phyloP scores from a whole-genome alignment of 2,797 vertebrate species.

The Pseudochaenichthys georgianus region DNA sequence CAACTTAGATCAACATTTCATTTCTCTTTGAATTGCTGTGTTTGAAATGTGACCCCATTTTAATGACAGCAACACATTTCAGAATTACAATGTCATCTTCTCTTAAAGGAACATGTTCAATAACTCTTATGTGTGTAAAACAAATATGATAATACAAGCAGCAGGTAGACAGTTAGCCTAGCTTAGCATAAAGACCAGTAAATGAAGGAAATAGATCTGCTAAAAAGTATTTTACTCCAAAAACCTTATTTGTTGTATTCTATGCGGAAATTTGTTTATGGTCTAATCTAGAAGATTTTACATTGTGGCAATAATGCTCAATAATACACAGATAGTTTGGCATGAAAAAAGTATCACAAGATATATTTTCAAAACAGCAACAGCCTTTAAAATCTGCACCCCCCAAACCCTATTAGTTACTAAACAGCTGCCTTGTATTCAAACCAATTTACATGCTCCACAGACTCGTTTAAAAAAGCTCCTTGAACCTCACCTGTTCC shows the following conservation, averaged over 20 bases:
- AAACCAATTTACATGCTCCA: background rate
- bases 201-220: background rate
- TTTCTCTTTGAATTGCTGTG: conserved; percentile 31
- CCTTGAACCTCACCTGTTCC: conserved; percentile 89
- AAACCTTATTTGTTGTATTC: background rate
- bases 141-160: background rate
- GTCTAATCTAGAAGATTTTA: background rate
- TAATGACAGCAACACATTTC: conserved; percentile 5
- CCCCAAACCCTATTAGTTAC: background rate
- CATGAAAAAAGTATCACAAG: background rate
- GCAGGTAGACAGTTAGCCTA: background rate
- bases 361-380: background rate
- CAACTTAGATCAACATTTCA: conserved; percentile 26
- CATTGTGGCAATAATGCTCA: background rate
- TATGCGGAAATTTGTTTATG: background rate
- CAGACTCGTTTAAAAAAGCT: background rate
- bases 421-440: background rate
- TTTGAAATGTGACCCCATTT: conserved; percentile 33
- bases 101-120: conserved; percentile 7
- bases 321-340: background rate
- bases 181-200: conserved; percentile 3
- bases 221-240: background rate
- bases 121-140: background rate
- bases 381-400: background rate
- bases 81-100: conserved; percentile 24